Evolutionary conservation across 2,888 invertebrate species (phyloP), one percentile per base, ranked within the genome.

Genomic region (Ellobium chinense): DNA sequence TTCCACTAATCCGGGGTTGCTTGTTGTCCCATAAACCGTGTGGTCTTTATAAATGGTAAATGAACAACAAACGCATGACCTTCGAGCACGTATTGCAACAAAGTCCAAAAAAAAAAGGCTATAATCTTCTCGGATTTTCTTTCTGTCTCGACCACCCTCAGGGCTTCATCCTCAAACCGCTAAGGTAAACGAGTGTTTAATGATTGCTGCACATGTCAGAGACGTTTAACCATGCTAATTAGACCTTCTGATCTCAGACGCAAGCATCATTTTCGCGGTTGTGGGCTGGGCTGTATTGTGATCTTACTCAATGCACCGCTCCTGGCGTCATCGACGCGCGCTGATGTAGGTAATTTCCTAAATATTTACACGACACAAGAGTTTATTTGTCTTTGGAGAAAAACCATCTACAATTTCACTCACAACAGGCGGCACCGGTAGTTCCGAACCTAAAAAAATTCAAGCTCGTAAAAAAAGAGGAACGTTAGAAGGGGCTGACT

Each of bases 391-490:
- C 34, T n/a, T 60, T 36, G 36, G 24, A 60, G 37, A 58, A 72
- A 72, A 56, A 34, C 60, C 72, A 72, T 56, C 56, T 72, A 56
- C 58, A 60, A n/a, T 72, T 72, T 36, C 72, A 12, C 58, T 21
- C 36, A 36, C 37, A 37, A 60, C 36, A 60, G 36, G 58, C 36
- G 7, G 46, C 68, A 46, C 46, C 18, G 7, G 9, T 46, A 7
- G 46, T 46, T n/a, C n/a, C n/a, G n/a, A 46, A 46, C 46, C 46
- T 18, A 46, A 18, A 46, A 12, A 18, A 46, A 46, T 18, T 18
- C 46, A 46, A 46, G 9, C 18, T 46, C 7, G 46, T 12, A 46
- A 46, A 46, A 18, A 46, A 46, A 12, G 46, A 18, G 46, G 46
- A 46, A 46, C 9, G 46, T 7, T 7, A 18, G 46, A 46, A 18